Evolutionary conservation across 2,888 invertebrate species (phyloP).

Genomic region (Brenthis daphne): DNA sequence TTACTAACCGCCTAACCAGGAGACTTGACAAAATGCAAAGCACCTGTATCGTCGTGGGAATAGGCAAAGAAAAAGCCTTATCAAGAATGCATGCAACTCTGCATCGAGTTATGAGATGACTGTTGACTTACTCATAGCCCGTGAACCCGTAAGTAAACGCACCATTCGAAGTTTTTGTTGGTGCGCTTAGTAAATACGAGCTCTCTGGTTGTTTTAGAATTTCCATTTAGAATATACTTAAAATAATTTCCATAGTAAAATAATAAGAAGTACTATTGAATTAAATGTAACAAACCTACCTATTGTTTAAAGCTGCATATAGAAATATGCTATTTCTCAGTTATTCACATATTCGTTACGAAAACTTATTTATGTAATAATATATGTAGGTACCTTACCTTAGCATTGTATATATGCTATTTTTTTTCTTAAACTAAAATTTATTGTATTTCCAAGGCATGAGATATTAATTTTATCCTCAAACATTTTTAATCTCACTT

Average conservation of each 20-base stretch:
- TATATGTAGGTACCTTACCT: no score
- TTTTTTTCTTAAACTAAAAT: background rate
- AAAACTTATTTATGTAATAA: no score
- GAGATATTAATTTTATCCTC: background rate
- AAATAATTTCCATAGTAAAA: background rate
- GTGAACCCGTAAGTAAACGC: slow-evolving; percentile 34
- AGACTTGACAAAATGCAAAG: slow-evolving; percentile 44
- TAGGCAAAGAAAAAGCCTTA: slow-evolving; percentile 50
- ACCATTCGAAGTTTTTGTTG: slow-evolving; percentile 17
- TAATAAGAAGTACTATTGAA: background rate
- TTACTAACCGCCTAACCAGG: slow-evolving; percentile 22
- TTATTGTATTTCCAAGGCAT: background rate
- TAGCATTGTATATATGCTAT: no score
- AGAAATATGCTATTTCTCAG: no score
- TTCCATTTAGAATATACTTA: background rate
- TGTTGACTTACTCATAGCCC: slow-evolving; percentile 62
- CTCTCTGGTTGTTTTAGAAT: slow-evolving; percentile 1
- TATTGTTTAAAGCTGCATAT: no score
- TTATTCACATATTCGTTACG: no score
- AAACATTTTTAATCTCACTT: slow-evolving; percentile 6
- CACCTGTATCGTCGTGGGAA: slow-evolving; percentile 37
- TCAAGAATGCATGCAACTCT: slow-evolving; percentile 69
- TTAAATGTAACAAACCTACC: no score
- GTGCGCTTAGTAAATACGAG: slow-evolving; percentile 21
- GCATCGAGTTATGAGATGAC: slow-evolving; percentile 68